A percentile compares a stretch with the other conserved stretches of the same genome.
These are phyloP conservation scores for Fulica atra DNA, from an alignment of 2,113 vertebrate genomes.

Conservation along the genomic window DNA sequence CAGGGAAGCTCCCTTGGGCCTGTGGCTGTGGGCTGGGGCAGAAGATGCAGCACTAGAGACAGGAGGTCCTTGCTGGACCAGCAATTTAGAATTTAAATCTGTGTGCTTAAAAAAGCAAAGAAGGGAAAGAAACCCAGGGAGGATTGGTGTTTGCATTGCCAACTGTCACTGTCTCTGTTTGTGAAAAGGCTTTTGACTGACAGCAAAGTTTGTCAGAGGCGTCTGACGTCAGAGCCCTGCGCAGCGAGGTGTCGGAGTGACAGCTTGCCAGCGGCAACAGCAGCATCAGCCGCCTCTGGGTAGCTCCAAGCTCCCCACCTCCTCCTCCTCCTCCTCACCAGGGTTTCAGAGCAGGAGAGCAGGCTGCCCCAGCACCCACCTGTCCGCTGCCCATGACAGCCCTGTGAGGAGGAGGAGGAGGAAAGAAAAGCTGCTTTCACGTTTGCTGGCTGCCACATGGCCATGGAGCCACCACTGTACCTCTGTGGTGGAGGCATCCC, in stretches of 20 bases:
- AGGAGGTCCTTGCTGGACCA: not conserved
- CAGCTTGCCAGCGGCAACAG: not conserved
- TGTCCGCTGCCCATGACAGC: not conserved
- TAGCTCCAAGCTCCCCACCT: not conserved
- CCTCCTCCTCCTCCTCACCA: not conserved
- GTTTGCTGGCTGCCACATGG: not conserved
- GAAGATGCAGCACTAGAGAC: not conserved
- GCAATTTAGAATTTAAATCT: not conserved
- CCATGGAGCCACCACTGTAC: fast-evolving
- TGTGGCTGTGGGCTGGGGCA: not conserved
- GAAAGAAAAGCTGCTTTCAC: not conserved
- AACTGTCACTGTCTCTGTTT: not conserved
- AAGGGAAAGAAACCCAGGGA: not conserved
- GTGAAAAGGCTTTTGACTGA: slow-evolving; percentile 45
- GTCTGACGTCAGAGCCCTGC: slow-evolving; percentile 27
- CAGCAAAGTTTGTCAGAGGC: slow-evolving; percentile 55
- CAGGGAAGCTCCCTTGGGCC: not conserved
- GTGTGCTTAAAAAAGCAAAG: not conserved
- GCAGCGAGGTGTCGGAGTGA: not conserved
- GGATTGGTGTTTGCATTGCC: not conserved
- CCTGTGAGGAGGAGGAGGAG: not conserved
- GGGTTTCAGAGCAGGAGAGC: not conserved
- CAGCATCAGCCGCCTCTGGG: slow-evolving; percentile 5
- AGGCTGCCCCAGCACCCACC: not conserved
- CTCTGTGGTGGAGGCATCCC: fast-evolving